Base-by-base conservation (phyloP, 1,140 invertebrate genomes). In the Cylas formicarius region DNA sequence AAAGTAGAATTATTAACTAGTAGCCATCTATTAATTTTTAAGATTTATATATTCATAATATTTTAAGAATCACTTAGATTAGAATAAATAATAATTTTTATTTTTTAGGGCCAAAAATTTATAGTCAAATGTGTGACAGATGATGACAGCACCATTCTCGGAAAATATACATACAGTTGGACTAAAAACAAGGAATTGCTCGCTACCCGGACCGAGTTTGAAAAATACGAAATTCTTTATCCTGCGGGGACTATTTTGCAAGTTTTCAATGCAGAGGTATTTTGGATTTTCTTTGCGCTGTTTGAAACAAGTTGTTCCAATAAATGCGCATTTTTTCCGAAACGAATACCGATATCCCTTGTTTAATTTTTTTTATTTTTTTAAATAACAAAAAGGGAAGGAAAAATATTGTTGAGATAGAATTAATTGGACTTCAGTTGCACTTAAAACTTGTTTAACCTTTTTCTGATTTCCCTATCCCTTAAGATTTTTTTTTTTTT, bases 171-270 rank as follows among this genome's bases (percentile, higher is more conserved):
- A 2, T 86, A 85, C 52, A 84, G 81, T 52, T 87, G 84, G 84
- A 82, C 81, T 0, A 77, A 82, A 45, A 85, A 86, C 53, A 76
- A 77, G 13, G 77, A 73, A 3, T 67, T 88, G 2, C 72, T 88
- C 4, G 79, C 78, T 19, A 71, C 86, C 16, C 73, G 74, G 16
- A 80, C 80, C 0, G 78, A 77, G 2, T 72, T 70, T 1, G 81
- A 84, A 52, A 81, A 83, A 37, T 86, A 83, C 80, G 85, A 87
- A 56, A 82, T 86, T 57, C 67, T 88, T 2, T 83, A 80, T 62
- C 82, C 82, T 3, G 74, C 79, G 22, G 85, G 85, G 19, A 86
- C 81, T 55, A 83, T 88, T 36, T 65, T 88, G 0, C 82, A 84
- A 57, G 76, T 88, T 6, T 80, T 76, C 46, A 83, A 81, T 40